Conservation (phyloP, 2,113 vertebrate genomes). For the Amblyopsis rosae region DNA sequence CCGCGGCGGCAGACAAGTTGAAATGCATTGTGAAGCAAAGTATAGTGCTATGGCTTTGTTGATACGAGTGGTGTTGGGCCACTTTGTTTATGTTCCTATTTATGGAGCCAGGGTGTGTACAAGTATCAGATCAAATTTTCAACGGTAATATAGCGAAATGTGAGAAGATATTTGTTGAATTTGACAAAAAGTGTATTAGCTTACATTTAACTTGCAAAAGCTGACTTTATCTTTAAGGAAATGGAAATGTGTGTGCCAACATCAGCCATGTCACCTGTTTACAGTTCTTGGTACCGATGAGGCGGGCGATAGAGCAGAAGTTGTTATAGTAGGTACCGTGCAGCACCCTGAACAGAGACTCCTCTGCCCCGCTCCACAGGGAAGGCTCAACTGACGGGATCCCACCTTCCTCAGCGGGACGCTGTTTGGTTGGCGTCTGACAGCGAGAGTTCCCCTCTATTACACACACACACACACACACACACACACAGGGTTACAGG, state of each 20-base stretch:
- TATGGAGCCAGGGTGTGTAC: too few species aligned
- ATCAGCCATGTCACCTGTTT: conserved; percentile 82
- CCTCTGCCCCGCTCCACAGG: conserved; percentile 93
- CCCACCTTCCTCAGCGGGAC: conserved; percentile 77
- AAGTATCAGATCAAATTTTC: too few species aligned
- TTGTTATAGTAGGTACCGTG: conserved; percentile 99
- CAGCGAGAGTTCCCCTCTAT: conserved; percentile 93
- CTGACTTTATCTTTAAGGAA: too few species aligned
- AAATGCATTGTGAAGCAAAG: too few species aligned
- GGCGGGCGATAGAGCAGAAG: conserved; percentile 95
- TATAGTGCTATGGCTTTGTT: too few species aligned
- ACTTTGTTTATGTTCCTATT: too few species aligned
- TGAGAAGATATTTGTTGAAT: too few species aligned
- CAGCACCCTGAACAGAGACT: conserved; percentile 95
- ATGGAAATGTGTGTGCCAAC: neutral
- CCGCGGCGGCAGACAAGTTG: too few species aligned
- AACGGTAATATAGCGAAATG: too few species aligned
- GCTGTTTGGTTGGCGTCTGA: conserved; percentile 92
- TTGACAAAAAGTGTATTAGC: too few species aligned
- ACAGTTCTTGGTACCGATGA: conserved; percentile 95
- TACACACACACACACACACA: conserved; percentile 19
- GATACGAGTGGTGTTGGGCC: too few species aligned
- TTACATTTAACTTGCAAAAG: too few species aligned
- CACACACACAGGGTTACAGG: neutral
- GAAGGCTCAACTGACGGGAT: conserved; percentile 76